Evolutionary conservation across 2,888 invertebrate genomes (phyloP).

Genomic region (Drosophila pseudotalamancana): DNA sequence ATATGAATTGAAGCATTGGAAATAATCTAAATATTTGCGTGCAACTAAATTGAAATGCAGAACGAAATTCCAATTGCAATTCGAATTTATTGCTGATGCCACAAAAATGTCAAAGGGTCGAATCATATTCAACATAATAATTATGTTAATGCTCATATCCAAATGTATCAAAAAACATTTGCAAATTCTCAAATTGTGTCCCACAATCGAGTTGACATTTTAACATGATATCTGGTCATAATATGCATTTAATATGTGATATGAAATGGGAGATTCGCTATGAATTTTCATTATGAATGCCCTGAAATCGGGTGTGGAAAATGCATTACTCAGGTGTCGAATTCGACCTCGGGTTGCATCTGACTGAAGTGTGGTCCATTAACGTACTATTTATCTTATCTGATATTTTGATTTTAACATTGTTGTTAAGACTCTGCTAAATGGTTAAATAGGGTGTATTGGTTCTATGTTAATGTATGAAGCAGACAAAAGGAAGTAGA

Average conservation of each 20-base stretch:
- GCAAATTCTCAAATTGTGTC: not conserved
- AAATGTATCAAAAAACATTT: not conserved
- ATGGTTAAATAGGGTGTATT: too few relatives aligned
- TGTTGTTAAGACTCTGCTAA: too few relatives aligned
- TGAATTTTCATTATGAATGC: constrained; percentile 11
- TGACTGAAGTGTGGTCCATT: too few relatives aligned
- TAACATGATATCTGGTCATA: not conserved
- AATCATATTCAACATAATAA: constrained; percentile 8
- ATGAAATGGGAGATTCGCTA: not conserved
- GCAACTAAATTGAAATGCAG: constrained; percentile 66
- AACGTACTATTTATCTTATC: too few relatives aligned
- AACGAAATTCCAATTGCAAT: constrained; percentile 24
- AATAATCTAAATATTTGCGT: constrained; percentile 73
- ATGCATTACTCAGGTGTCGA: too few relatives aligned
- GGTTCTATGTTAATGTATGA: too few relatives aligned
- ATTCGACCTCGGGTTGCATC: too few relatives aligned
- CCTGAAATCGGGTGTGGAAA: not conserved
- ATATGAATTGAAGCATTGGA: constrained; percentile 52
- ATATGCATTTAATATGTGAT: not conserved
- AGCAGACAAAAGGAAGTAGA: too few relatives aligned
- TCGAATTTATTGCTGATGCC: constrained; percentile 21
- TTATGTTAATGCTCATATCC: not conserved
- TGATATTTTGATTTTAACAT: too few relatives aligned
- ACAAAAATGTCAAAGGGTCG: not conserved
- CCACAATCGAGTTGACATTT: too few relatives aligned